phyloP scores from a whole-genome alignment of 2,113 vertebrate species.

The Ophthalmolycus amberensis region DNA sequence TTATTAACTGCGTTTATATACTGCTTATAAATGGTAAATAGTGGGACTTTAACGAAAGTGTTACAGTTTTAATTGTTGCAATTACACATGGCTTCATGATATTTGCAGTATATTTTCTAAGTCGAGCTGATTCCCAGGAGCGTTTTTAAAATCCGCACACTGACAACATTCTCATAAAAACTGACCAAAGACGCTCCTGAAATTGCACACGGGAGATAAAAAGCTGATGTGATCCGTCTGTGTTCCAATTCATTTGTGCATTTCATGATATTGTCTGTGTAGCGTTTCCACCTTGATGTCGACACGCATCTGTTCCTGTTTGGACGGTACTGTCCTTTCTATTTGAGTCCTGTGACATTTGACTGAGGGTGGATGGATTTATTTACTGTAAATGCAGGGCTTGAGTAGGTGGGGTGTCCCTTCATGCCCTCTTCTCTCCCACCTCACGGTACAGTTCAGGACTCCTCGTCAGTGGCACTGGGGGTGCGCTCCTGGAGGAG shows the following conservation, averaged over 20 bases:
- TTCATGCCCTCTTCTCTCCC: slow-evolving; percentile 7
- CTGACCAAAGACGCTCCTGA: not conserved
- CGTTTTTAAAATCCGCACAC: not conserved
- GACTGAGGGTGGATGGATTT: slow-evolving; percentile 50
- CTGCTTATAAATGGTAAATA: slow-evolving; percentile 4
- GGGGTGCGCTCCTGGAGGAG: slow-evolving; percentile 74
- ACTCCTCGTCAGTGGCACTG: slow-evolving; percentile 78
- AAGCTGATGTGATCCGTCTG: not conserved
- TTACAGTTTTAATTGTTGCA: not conserved
- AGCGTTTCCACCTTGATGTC: not conserved
- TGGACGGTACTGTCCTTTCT: not conserved
- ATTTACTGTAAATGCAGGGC: slow-evolving; percentile 19
- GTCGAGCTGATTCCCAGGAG: not conserved
- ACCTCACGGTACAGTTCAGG: slow-evolving; percentile 50
- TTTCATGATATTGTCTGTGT: not conserved
- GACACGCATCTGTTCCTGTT: not conserved
- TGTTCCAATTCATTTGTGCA: not conserved
- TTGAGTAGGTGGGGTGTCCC: slow-evolving; percentile 30
- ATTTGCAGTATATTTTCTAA: not conserved
- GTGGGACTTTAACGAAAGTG: not conserved
- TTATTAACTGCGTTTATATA: not conserved
- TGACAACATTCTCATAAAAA: not conserved
- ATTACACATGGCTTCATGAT: not conserved
- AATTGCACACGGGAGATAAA: not conserved
- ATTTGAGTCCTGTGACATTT: slow-evolving; percentile 1